A percentile compares a stretch with the other conserved stretches of the same genome.
These are phyloP conservation scores for Ciconia boyciana DNA, from an alignment of 2,113 vertebrate species.

Conservation along the genomic window DNA sequence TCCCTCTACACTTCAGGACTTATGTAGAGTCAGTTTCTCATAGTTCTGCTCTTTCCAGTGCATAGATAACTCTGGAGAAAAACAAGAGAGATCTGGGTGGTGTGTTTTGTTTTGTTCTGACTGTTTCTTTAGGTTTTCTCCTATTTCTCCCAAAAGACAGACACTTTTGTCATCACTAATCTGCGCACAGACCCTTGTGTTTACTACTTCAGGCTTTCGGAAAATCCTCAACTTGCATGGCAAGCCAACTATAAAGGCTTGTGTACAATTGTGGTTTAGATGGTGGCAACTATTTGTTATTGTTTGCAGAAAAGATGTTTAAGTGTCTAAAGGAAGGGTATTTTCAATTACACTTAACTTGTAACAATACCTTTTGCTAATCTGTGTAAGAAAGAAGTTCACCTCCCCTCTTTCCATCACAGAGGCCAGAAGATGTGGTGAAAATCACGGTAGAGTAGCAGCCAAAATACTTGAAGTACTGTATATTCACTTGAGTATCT, in stretches of 20 bases:
- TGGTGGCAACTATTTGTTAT: background rate
- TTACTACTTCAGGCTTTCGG: background rate
- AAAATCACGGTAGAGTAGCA: background rate
- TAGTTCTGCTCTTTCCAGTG: background rate
- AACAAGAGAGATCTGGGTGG: background rate
- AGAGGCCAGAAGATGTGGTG: background rate
- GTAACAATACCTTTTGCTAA: background rate
- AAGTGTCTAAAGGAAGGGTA: background rate
- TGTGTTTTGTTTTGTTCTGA: background rate
- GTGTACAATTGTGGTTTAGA: accelerated
- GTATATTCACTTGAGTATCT: background rate
- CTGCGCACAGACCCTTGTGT: background rate
- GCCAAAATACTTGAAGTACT: constrained; percentile 9
- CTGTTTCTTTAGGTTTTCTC: background rate
- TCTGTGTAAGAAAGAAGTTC: background rate
- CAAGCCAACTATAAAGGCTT: background rate
- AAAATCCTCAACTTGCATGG: accelerated
- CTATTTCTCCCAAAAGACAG: background rate
- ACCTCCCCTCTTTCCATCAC: background rate
- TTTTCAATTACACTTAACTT: background rate
- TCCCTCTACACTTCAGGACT: background rate
- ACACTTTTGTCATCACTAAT: background rate
- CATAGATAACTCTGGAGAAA: background rate
- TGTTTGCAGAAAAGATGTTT: background rate
- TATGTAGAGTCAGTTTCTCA: background rate